A percentile compares a stretch with the other conserved stretches of the same genome.
Conservation (phyloP, 2,113 vertebrate species). For the Gallinago media region DNA sequence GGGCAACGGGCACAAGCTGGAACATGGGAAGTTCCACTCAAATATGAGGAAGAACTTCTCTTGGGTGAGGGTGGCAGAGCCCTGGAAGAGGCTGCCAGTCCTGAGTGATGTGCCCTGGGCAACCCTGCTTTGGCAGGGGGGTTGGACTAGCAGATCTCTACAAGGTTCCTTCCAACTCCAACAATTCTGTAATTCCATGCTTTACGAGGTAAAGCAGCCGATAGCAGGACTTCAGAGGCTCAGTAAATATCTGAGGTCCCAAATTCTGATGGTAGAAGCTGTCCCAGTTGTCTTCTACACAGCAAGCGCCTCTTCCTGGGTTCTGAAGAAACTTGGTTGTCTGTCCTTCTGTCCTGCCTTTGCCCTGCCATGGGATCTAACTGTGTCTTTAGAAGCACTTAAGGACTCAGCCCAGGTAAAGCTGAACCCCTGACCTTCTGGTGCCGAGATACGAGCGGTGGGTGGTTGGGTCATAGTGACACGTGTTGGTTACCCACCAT, state of each 20-base stretch:
- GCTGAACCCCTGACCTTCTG: not conserved
- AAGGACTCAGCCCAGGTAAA: not conserved
- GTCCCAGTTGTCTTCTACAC: not conserved
- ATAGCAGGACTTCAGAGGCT: not conserved
- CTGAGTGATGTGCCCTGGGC: too few relatives aligned
- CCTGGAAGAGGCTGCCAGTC: too few relatives aligned
- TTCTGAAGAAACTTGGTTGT: fast-evolving
- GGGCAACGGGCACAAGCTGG: too few relatives aligned
- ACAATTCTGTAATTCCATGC: too few relatives aligned
- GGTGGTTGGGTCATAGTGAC: not conserved
- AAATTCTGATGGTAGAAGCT: not conserved
- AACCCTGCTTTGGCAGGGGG: too few relatives aligned
- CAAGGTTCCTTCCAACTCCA: too few relatives aligned
- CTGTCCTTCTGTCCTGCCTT: fast-evolving
- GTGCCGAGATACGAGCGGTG: not conserved
- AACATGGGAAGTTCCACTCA: too few relatives aligned
- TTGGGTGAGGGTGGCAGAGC: too few relatives aligned
- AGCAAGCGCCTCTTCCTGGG: not conserved
- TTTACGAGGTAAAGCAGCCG: too few relatives aligned
- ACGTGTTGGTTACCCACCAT: not conserved
- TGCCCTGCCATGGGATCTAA: fast-evolving
- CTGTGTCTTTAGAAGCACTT: fast-evolving
- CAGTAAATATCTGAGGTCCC: not conserved
- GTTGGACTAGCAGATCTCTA: too few relatives aligned
- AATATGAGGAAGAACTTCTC: too few relatives aligned